phyloP scores from a whole-genome alignment of 2,888 invertebrate species.

The Aelia acuminata region DNA sequence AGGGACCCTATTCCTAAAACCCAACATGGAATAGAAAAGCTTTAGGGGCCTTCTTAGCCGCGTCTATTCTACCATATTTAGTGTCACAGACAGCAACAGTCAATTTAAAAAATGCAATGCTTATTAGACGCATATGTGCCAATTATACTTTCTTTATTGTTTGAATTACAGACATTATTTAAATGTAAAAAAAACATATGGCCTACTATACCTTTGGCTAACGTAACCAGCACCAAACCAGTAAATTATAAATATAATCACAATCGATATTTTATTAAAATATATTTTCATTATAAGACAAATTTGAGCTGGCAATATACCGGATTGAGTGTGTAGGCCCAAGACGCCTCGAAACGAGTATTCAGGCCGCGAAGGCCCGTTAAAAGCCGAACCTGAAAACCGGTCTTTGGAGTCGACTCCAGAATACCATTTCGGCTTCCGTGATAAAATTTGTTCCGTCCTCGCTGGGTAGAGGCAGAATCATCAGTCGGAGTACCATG shows the following conservation, averaged over 20 bases:
- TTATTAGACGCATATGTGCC: too few relatives aligned
- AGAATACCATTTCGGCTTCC: constrained; percentile 52
- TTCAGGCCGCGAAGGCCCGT: constrained; percentile 39
- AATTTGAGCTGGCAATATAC: constrained; percentile 44
- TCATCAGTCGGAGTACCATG: background rate
- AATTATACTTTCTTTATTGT: too few relatives aligned
- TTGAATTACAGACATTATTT: too few relatives aligned
- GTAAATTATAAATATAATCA: background rate
- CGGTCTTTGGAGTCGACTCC: constrained; percentile 42
- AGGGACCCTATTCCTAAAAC: background rate
- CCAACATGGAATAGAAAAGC: background rate
- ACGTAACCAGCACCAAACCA: too few relatives aligned
- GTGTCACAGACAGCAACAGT: too few relatives aligned
- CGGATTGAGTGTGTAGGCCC: constrained; percentile 5
- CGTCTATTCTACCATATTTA: background rate
- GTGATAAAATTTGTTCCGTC: constrained; percentile 47
- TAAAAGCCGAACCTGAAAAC: constrained; percentile 49
- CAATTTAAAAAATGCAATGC: too few relatives aligned
- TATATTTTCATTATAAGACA: background rate
- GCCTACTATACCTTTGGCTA: too few relatives aligned
- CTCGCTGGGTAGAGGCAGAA: background rate
- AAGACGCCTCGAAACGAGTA: background rate
- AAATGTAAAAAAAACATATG: too few relatives aligned
- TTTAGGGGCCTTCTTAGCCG: background rate
- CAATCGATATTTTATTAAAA: background rate